Conservation (phyloP, 2,888 invertebrate genomes). For the Temnothorax unifasciatus region DNA sequence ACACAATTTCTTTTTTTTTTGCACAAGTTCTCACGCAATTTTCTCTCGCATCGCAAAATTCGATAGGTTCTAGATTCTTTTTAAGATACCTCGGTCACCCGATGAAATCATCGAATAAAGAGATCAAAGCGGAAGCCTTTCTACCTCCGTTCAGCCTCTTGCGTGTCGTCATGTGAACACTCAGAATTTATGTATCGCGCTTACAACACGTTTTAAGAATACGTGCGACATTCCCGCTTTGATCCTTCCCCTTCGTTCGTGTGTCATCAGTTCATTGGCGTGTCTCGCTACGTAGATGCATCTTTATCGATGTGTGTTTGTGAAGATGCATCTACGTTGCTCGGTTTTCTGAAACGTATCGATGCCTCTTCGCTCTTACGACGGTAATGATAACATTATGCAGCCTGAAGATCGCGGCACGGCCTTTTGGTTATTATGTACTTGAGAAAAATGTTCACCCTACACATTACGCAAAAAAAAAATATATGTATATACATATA, state of each 20-base stretch:
- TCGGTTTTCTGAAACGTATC: background rate
- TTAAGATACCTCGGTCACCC: background rate
- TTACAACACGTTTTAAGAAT: background rate
- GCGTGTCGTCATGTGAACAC: background rate
- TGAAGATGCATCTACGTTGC: background rate
- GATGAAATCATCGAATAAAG: background rate
- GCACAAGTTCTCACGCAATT: background rate
- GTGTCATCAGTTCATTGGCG: background rate
- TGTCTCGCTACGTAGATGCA: background rate
- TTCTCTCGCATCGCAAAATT: background rate
- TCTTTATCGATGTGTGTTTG: background rate
- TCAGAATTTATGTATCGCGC: background rate
- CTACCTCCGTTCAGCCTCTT: background rate
- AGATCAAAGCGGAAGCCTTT: background rate
- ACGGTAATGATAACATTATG: constrained; percentile 10
- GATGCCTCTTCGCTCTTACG: background rate
- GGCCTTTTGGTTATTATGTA: background rate
- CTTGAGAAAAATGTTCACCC: background rate
- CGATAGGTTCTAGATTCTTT: background rate
- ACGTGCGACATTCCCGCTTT: background rate
- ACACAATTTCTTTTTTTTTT: background rate
- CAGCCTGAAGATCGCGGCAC: constrained; percentile 49
- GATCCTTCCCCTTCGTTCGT: background rate
- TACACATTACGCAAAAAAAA: background rate
- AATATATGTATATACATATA: background rate